These are phyloP conservation scores for Solenodon paradoxus DNA, from an alignment of 2,113 vertebrate genomes.

Conservation along the genomic window DNA sequence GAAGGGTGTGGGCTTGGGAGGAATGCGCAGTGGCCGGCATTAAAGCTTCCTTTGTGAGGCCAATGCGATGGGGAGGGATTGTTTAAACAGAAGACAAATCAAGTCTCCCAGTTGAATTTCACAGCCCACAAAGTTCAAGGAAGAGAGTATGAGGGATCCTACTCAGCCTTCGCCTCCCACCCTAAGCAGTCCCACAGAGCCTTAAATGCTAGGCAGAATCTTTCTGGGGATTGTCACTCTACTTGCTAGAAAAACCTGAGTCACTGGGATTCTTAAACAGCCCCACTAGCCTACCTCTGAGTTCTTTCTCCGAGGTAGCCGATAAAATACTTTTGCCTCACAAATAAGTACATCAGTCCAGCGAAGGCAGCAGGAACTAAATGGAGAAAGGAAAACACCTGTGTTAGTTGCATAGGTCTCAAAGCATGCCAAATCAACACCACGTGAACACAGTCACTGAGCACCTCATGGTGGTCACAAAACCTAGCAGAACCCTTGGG, in stretches of 20 bases:
- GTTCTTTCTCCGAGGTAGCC: conserved; percentile 94
- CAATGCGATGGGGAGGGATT: accelerated
- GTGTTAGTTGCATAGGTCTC: background rate
- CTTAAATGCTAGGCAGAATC: background rate
- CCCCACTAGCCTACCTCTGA: conserved; percentile 87
- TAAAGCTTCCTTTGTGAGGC: background rate
- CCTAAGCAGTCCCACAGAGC: background rate
- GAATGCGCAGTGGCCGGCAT: accelerated
- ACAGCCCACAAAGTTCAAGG: background rate
- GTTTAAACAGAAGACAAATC: background rate
- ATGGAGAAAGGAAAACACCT: background rate
- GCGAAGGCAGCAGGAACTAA: conserved; percentile 93
- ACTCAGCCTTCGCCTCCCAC: background rate
- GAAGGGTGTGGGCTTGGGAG: background rate
- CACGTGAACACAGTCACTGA: background rate
- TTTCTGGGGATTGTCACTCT: background rate
- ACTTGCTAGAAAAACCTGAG: background rate
- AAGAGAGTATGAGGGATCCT: background rate
- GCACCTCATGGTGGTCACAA: too few relatives aligned
- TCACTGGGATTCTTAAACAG: background rate
- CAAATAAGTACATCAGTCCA: conserved; percentile 92
- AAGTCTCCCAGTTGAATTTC: background rate
- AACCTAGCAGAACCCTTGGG: background rate
- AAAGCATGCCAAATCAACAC: background rate
- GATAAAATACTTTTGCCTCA: conserved; percentile 96